Evolutionary conservation across 2,797 vertebrate genomes (phyloP).

Genomic region (Esox lucius): DNA sequence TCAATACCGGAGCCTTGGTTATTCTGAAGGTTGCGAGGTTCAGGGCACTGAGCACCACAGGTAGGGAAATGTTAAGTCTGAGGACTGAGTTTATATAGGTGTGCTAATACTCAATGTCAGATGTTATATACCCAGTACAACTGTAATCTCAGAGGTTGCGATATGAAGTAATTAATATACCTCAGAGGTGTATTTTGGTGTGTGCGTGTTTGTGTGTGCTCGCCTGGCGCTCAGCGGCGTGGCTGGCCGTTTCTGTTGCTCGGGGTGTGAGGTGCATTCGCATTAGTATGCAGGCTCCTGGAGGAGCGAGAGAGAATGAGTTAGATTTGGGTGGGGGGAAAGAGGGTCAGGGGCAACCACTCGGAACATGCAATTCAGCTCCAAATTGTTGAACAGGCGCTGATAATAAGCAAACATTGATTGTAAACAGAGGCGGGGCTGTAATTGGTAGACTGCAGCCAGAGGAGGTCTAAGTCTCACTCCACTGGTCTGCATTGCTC

Average conservation of each 20-base stretch:
- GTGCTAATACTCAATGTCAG: no score
- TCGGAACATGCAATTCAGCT: slow-evolving; percentile 55
- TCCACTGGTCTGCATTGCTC: slow-evolving; percentile 23
- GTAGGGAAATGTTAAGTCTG: no score
- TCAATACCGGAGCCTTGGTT: not conserved
- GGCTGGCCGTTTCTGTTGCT: slow-evolving; percentile 19
- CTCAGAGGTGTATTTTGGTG: no score
- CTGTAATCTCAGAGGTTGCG: no score
- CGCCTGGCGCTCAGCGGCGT: slow-evolving; percentile 4
- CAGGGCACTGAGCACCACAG: not conserved
- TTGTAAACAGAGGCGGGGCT: slow-evolving; percentile 58
- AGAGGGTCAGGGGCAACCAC: slow-evolving; percentile 26
- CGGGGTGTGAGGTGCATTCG: slow-evolving; percentile 23
- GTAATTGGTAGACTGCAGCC: slow-evolving; percentile 40
- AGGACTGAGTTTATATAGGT: not conserved
- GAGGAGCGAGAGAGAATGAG: slow-evolving; percentile 4
- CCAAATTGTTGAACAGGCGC: slow-evolving; percentile 60
- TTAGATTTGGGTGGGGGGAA: not conserved
- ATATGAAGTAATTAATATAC: no score
- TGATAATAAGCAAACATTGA: slow-evolving; percentile 69
- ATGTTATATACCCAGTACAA: no score
- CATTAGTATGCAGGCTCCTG: slow-evolving; percentile 36
- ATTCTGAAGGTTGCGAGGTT: not conserved
- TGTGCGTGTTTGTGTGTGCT: not conserved
- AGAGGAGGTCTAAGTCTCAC: slow-evolving; percentile 31